Conservation (phyloP, 2,888 invertebrate species). For the Nymphalis c-album region DNA sequence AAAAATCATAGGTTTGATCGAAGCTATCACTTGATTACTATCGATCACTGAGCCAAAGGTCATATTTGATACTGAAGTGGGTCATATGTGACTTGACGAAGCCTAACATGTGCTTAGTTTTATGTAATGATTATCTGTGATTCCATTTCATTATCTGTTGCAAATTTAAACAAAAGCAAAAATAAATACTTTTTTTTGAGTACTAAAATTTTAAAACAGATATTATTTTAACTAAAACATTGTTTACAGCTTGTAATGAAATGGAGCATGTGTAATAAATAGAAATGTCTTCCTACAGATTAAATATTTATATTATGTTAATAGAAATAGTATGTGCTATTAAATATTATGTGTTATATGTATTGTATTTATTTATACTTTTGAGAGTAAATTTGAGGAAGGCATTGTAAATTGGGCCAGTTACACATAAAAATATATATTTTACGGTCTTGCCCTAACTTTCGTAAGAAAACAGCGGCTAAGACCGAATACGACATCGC, state of each 20-base stretch:
- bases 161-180: not conserved
- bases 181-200: no score
- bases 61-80: not conserved
- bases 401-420: slow-evolving; percentile 3
- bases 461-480: slow-evolving; percentile 55
- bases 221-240: not conserved
- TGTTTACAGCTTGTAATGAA: not conserved
- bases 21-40: not conserved
- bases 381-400: not conserved
- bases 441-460: slow-evolving; percentile 57
- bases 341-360: not conserved
- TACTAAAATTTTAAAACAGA: no score
- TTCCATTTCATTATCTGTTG: not conserved
- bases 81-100: not conserved
- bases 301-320: slow-evolving; percentile 4
- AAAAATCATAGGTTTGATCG: not conserved
- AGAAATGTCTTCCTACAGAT: slow-evolving; percentile 1
- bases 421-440: not conserved
- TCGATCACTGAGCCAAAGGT: not conserved
- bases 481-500: slow-evolving; percentile 43
- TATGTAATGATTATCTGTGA: not conserved
- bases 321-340: not conserved
- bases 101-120: not conserved
- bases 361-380: slow-evolving; percentile 1
- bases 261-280: not conserved